Conservation (phyloP, 1,140 invertebrate genomes). For the Anoplolepis gracilipes region DNA sequence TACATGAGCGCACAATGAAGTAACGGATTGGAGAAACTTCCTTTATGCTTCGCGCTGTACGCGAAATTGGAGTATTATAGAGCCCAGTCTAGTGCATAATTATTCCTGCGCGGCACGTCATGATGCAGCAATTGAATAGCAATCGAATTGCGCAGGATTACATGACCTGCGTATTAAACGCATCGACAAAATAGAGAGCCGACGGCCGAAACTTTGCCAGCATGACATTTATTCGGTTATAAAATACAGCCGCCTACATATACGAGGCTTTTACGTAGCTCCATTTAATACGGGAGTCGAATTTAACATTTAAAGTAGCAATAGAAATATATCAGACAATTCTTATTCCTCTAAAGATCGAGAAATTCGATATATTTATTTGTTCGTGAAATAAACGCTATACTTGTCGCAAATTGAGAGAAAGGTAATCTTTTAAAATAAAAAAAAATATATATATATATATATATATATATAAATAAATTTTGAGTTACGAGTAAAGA, state of each 20-base stretch:
- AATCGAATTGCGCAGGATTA: constrained; percentile 60
- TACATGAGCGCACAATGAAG: constrained; percentile 33
- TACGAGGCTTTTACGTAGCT: constrained; percentile 19
- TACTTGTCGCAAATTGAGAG: too few species aligned
- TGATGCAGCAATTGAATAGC: constrained; percentile 59
- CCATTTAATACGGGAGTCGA: background rate
- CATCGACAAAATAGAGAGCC: constrained; percentile 47
- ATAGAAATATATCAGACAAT: constrained; percentile 3
- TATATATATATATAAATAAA: too few species aligned
- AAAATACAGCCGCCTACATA: constrained; percentile 31
- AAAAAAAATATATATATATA: too few species aligned
- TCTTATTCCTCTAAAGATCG: background rate
- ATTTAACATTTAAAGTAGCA: background rate
- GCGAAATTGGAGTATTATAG: constrained; percentile 57
- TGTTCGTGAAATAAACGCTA: too few species aligned
- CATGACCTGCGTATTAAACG: constrained; percentile 59
- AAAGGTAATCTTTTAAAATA: background rate
- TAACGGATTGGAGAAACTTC: constrained; percentile 61
- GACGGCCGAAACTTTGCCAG: constrained; percentile 29
- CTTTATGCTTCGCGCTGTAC: constrained; percentile 45
- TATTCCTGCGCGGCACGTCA: constrained; percentile 54
- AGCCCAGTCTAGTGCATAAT: constrained; percentile 51
- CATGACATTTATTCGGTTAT: constrained; percentile 47
- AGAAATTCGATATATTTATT: background rate
- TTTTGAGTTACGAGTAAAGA: background rate